These are phyloP conservation scores for Caradrina clavipalpis DNA, from an alignment of 2,888 invertebrate species.

Conservation along the genomic window DNA sequence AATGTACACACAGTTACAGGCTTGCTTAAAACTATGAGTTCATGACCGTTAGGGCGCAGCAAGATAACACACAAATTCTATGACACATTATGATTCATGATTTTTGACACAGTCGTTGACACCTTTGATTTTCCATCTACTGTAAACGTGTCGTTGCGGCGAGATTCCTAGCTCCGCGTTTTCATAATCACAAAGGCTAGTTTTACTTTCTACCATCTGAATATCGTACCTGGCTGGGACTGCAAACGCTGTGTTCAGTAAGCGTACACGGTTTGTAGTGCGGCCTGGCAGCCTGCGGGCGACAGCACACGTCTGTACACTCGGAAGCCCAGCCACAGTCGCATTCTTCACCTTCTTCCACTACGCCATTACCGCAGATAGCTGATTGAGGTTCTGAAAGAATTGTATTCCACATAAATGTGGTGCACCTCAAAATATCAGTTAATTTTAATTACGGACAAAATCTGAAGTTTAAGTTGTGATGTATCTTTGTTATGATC, in stretches of 20 bases:
- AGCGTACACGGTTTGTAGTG: constrained; percentile 97
- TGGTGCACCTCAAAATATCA: not conserved
- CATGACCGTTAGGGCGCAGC: too few relatives aligned
- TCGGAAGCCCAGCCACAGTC: constrained; percentile 99
- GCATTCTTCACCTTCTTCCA: constrained; percentile 99
- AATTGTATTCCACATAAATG: not conserved
- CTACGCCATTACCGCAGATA: constrained; percentile 99
- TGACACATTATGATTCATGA: too few relatives aligned
- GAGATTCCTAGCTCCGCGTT: not conserved
- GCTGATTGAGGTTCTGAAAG: constrained; percentile 96
- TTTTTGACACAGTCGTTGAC: too few relatives aligned
- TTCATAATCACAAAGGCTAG: not conserved
- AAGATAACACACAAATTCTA: too few relatives aligned
- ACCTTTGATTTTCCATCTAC: too few relatives aligned
- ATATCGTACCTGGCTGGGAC: constrained; percentile 94
- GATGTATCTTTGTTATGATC: too few relatives aligned
- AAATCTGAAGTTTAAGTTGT: too few relatives aligned
- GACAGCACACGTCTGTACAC: constrained; percentile 98
- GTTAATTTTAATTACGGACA: too few relatives aligned
- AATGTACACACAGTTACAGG: too few relatives aligned
- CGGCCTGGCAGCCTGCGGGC: constrained; percentile 96
- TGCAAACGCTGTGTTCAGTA: constrained; percentile 95
- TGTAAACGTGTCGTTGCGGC: too few relatives aligned
- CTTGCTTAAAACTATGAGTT: too few relatives aligned
- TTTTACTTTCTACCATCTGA: not conserved